Evolutionary conservation across 1,140 invertebrate genomes (phyloP).

Genomic region (Pantala flavescens): DNA sequence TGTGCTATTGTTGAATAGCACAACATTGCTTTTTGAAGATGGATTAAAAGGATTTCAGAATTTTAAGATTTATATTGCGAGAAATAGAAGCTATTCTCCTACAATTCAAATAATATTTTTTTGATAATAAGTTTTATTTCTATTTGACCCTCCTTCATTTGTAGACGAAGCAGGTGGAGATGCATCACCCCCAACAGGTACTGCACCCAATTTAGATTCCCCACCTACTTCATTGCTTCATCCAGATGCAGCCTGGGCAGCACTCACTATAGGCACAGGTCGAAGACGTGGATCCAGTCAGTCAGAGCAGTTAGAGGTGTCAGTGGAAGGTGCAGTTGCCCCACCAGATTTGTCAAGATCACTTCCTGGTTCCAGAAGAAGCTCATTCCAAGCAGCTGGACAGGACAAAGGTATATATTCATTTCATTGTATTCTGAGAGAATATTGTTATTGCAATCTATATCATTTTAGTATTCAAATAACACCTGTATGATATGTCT

Average conservation of each 20-base stretch:
- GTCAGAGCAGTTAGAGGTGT: slow-evolving; percentile 67
- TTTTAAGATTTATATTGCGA: too few species aligned
- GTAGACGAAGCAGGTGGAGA: background rate
- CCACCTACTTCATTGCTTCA: slow-evolving; percentile 39
- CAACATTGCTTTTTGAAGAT: too few species aligned
- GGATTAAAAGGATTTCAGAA: too few species aligned
- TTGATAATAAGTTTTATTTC: background rate
- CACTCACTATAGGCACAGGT: slow-evolving; percentile 36
- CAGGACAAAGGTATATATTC: slow-evolving; percentile 7
- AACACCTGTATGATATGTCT: too few species aligned
- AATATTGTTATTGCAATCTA: too few species aligned
- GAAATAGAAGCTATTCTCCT: too few species aligned
- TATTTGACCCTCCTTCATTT: background rate
- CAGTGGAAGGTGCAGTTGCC: slow-evolving; percentile 62
- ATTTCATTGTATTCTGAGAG: background rate
- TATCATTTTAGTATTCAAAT: too few species aligned
- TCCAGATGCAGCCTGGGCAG: slow-evolving; percentile 67
- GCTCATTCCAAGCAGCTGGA: slow-evolving; percentile 56
- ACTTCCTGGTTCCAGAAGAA: slow-evolving; percentile 67
- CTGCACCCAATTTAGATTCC: background rate
- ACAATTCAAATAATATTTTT: background rate
- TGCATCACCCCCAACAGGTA: background rate
- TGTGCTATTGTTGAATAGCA: too few species aligned
- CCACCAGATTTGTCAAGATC: slow-evolving; percentile 75
- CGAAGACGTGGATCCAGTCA: slow-evolving; percentile 72